phyloP scores from a whole-genome alignment of 1,140 invertebrate species.

The Aphis gossypii region DNA sequence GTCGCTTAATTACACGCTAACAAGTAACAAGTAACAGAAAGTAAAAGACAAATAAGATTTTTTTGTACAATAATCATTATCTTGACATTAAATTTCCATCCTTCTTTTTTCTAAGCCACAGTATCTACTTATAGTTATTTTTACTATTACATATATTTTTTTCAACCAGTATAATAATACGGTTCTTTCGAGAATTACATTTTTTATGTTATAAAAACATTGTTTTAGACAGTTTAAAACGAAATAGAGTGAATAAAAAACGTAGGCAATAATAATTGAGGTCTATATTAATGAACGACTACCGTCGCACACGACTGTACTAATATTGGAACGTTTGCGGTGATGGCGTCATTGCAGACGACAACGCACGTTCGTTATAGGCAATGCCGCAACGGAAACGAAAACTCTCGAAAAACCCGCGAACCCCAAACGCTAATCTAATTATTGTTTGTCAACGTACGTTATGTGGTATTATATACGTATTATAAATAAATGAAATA shows the following conservation, averaged over 20 bases:
- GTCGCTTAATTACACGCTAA: neutral
- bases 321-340: neutral
- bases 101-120: neutral
- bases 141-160: neutral
- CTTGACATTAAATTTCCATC: neutral
- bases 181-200: neutral
- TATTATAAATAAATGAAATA: neutral
- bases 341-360: neutral
- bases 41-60: neutral
- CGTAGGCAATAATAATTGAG: neutral
- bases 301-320: neutral
- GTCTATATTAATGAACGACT: constrained; percentile 25
- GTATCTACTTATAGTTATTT: neutral
- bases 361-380: constrained; percentile 17
- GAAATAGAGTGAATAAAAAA: neutral
- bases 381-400: neutral
- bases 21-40: neutral
- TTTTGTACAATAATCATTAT: neutral
- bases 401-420: neutral
- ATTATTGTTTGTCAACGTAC: constrained; percentile 6
- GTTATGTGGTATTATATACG: neutral
- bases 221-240: neutral
- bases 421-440: neutral
- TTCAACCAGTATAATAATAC: neutral
- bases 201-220: neutral